phyloP scores from a whole-genome alignment of 2,113 vertebrate genomes.

The Antennarius striatus region DNA sequence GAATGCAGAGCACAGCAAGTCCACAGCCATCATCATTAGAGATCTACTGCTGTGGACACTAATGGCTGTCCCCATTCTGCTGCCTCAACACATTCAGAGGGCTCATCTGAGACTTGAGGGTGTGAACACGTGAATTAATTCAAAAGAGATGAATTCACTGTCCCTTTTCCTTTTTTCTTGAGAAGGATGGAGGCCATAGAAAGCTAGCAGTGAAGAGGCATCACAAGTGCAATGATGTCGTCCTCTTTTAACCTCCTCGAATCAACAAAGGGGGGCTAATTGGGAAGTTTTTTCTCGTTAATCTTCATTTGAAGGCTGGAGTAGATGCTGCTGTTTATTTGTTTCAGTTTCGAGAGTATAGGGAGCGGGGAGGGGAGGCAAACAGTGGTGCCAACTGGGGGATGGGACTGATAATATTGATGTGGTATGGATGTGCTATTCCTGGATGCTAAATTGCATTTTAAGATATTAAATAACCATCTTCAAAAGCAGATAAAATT shows the following conservation, averaged over 20 bases:
- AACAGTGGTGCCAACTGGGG: constrained; percentile 54
- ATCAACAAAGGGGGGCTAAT: constrained; percentile 57
- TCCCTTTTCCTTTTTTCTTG: constrained; percentile 12
- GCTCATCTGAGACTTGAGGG: constrained; percentile 62
- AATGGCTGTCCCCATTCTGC: constrained; percentile 75
- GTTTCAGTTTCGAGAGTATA: constrained; percentile 55
- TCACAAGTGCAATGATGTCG: constrained; percentile 9
- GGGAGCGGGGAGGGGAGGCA: constrained; percentile 23
- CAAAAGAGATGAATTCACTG: constrained; percentile 44
- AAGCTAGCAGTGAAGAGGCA: constrained; percentile 12
- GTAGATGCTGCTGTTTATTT: constrained; percentile 61
- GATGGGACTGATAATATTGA: constrained; percentile 52
- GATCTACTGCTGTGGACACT: constrained; percentile 55
- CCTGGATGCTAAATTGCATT: constrained; percentile 57
- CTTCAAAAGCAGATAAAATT: constrained; percentile 13
- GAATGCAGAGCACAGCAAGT: constrained; percentile 73
- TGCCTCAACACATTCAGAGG: constrained; percentile 70
- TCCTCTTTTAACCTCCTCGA: constrained; percentile 35
- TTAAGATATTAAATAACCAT: constrained; percentile 47
- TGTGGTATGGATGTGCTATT: constrained; percentile 31
- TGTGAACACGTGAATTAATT: constrained; percentile 64
- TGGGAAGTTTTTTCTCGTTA: constrained; percentile 63
- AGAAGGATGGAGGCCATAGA: constrained; percentile 8
- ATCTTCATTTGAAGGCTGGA: constrained; percentile 68
- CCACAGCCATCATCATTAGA: constrained; percentile 78